Percentiles rank a stretch among this genome's conserved stretches.
Evolutionary conservation across 2,113 vertebrate genomes (phyloP).

Genomic region (Chloropsis hardwickii): DNA sequence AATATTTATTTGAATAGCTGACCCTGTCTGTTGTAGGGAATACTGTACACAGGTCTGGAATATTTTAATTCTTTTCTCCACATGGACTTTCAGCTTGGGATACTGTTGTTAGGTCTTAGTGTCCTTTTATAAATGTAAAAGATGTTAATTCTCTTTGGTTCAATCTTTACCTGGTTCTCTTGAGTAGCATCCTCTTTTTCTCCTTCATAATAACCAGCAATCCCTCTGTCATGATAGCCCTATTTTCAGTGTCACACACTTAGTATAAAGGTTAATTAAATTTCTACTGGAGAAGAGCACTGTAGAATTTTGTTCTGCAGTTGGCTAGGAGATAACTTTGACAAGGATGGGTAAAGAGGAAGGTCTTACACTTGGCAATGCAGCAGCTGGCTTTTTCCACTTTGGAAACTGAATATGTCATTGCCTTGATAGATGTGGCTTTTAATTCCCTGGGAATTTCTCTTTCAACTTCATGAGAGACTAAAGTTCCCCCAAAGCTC

Average conservation of each 20-base stretch:
- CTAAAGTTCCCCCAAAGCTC: constrained; percentile 20
- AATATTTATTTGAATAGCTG: neutral
- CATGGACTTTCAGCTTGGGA: neutral
- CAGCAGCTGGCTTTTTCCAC: constrained; percentile 61
- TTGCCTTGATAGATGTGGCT: neutral
- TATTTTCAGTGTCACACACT: neutral
- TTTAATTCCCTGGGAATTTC: constrained; percentile 48
- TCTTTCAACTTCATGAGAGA: constrained; percentile 39
- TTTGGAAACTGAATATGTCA: constrained; percentile 41
- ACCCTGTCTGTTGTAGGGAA: neutral
- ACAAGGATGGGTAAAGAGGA: neutral
- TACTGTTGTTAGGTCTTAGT: neutral
- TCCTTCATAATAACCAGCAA: neutral
- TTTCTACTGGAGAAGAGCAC: neutral
- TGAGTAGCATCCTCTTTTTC: neutral
- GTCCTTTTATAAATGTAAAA: neutral
- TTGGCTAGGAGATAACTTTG: neutral
- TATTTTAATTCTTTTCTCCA: neutral
- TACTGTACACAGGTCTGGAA: neutral
- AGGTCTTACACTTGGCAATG: neutral
- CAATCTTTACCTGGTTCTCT: neutral
- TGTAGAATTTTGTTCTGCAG: neutral
- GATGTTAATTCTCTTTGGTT: neutral
- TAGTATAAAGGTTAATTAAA: neutral
- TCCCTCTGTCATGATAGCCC: neutral